Percentiles rank a stretch among this genome's conserved stretches.
phyloP scores from a whole-genome alignment of 2,113 vertebrate species.

The Leucoraja erinaceus region DNA sequence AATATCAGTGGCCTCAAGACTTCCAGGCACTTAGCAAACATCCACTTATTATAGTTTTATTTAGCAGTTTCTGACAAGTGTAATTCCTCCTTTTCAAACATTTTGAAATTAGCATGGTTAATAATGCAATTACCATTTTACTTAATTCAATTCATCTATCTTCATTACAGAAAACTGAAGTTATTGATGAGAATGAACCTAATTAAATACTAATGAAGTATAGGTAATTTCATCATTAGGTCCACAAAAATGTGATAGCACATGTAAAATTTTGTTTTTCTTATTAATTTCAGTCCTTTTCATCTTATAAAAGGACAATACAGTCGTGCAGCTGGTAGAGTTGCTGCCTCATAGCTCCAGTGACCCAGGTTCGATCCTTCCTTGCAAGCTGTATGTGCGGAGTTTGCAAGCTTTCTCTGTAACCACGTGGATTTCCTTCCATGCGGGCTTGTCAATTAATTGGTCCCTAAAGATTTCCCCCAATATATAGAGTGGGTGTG shows the following conservation, averaged over 20 bases:
- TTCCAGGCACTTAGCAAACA: not conserved
- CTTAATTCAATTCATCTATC: constrained; percentile 34
- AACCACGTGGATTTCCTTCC: no score
- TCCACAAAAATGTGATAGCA: not conserved
- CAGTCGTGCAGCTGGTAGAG: no score
- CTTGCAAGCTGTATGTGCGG: no score
- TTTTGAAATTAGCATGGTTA: not conserved
- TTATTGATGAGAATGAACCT: constrained; percentile 4
- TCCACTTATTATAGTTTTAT: constrained; percentile 23
- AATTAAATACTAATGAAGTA: constrained; percentile 34
- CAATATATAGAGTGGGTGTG: no score
- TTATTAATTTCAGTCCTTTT: not conserved
- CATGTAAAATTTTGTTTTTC: not conserved
- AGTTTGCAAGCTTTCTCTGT: no score
- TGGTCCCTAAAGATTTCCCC: no score
- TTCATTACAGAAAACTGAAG: constrained; percentile 27
- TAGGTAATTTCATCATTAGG: not conserved
- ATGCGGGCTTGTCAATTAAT: no score
- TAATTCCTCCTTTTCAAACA: constrained; percentile 5
- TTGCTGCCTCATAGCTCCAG: no score
- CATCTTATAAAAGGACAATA: no score
- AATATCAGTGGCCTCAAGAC: not conserved
- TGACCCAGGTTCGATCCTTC: no score
- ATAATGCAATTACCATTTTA: constrained; percentile 31
- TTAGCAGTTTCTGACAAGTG: not conserved